Base-by-base conservation (phyloP, 1,140 invertebrate genomes). In the Penaeus indicus region DNA sequence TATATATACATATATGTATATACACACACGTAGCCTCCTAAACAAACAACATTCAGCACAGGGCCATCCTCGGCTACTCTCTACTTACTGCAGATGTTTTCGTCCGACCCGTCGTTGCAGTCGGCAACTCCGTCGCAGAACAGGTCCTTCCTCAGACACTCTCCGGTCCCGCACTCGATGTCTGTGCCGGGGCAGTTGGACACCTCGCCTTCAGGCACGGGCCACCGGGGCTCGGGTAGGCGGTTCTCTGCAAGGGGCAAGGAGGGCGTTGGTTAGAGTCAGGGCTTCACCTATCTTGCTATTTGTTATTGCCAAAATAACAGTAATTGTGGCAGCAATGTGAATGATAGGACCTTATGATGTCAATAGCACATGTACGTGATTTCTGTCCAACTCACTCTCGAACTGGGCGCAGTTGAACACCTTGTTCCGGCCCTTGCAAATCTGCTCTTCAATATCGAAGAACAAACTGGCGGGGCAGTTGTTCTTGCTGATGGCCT, bases 351-450 rank as follows among this genome's bases (percentile, higher is more conserved):
- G 38, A 42, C 32, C 32, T 32, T 32, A 32, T 32, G 32, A 32
- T 32, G 32, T 32, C n/a, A 38, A 42, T n/a, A 80, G n/a, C 22
- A 61, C n/a, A 80, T 27, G 78, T 8, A 11, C 8, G 54, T 16
- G 54, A 89, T 22, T 25, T 75, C 25, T 19, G 21, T 27, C 27
- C 21, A 84, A 83, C 67, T 89, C 96, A 98, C 97, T 97, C 95
- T 97, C 96, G 93, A 96, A 92, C 93, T 95, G 94, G 94, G 97
- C 96, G 95, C 97, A 98, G 95, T 97, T 98, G 95, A 97, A 96
- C 94, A 98, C 97, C 95, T 97, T 96, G 92, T 96, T 96, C 95
- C 97, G 98, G 97, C 97, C 98, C 94, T 98, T 97, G 94, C 97
- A 98, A 91, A 97, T 98, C 93, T 98, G 97, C 92, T 97, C 95